Percentiles rank a stretch among this genome's conserved stretches.
phyloP scores from a whole-genome alignment of 2,113 vertebrate species.

The Pollimyrus isidori region DNA sequence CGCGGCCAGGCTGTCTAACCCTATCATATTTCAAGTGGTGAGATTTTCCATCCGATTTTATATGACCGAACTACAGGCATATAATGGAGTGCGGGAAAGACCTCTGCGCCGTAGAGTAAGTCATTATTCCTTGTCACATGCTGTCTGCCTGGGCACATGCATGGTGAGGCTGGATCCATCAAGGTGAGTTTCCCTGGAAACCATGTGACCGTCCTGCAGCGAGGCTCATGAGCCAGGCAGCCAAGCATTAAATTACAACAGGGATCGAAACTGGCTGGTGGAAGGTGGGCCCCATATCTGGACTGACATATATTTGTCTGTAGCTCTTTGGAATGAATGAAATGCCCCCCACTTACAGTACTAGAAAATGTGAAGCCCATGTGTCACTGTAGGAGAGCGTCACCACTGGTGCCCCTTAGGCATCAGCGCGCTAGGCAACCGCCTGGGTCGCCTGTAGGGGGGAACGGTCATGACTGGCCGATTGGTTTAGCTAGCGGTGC shows the following conservation, averaged over 20 bases:
- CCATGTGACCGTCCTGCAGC: neutral
- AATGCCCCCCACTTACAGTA: neutral
- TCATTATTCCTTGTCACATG: neutral
- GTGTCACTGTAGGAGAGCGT: neutral
- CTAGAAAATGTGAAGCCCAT: neutral
- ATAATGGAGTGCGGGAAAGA: neutral
- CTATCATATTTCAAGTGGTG: neutral
- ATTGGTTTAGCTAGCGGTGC: neutral
- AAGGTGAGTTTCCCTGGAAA: conserved; percentile 1
- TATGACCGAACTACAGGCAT: neutral
- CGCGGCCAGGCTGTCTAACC: neutral
- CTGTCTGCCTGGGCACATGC: neutral
- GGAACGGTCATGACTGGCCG: neutral
- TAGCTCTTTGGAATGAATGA: neutral
- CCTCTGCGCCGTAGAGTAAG: neutral
- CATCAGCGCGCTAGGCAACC: neutral
- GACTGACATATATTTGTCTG: neutral
- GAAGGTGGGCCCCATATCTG: neutral
- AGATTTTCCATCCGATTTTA: neutral
- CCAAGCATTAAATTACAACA: neutral
- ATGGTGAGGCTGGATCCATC: neutral
- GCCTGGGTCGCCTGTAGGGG: neutral
- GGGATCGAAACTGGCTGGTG: neutral
- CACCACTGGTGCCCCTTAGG: neutral
- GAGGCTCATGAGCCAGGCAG: neutral